Evolutionary conservation across 2,888 invertebrate genomes (phyloP).

Genomic region (Ischnura elegans): DNA sequence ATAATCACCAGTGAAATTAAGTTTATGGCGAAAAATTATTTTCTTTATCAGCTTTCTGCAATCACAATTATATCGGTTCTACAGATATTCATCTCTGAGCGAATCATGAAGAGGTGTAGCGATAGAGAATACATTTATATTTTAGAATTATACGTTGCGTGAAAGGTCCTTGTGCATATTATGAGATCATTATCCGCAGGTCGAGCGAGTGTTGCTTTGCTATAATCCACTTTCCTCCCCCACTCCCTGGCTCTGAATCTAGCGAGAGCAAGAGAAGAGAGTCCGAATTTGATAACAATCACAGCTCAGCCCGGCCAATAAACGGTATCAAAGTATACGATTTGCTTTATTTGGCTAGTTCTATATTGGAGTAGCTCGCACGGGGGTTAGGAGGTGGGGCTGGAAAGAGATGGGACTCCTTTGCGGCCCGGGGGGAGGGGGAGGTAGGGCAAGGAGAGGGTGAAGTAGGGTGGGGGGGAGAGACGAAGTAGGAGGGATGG

Average conservation of each 20-base stretch:
- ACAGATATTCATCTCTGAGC: neutral
- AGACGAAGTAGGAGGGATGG: neutral
- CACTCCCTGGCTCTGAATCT: neutral
- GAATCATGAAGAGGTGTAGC: neutral
- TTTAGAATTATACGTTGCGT: neutral
- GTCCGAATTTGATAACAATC: constrained; percentile 36
- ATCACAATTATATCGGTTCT: too few species aligned
- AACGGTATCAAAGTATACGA: constrained; percentile 67
- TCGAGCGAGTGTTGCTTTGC: neutral
- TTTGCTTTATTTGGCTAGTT: constrained; percentile 66
- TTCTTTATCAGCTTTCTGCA: too few species aligned
- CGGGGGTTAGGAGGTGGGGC: constrained; percentile 53
- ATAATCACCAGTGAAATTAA: too few species aligned
- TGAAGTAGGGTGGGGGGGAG: neutral
- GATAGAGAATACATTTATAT: neutral
- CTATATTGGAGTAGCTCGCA: constrained; percentile 65
- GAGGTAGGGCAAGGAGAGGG: neutral
- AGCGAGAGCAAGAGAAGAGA: neutral
- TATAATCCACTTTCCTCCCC: neutral
- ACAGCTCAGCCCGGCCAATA: constrained; percentile 60
- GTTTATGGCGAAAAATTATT: too few species aligned
- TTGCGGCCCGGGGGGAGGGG: neutral
- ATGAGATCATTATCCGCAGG: neutral
- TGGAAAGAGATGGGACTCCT: constrained; percentile 16
- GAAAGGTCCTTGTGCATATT: neutral